Evolutionary conservation across 2,888 invertebrate species (phyloP), one percentile per base, ranked within the genome.

Genomic region (Sphinx pinastri): DNA sequence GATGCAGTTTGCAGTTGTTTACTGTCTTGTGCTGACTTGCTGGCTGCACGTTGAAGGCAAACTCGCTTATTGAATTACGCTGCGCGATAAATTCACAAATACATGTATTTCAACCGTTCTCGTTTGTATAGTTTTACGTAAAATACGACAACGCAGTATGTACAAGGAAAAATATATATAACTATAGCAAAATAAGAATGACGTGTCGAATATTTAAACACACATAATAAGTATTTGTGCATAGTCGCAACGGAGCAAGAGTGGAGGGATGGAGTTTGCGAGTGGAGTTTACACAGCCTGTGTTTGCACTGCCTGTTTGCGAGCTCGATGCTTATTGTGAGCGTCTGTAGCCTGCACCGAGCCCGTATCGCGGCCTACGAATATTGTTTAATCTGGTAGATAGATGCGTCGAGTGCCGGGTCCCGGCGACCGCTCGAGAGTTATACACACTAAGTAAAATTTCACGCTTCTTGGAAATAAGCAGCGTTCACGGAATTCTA

Each of bases 1-100:
- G 79, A 88, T 84, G 81, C 75, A 80, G 88, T 89, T 87, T 87
- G 86, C 85, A 81, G 80, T 80, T 90, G 86, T 91, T 91, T 90
- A 82, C 87, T 79, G 79, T 83, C 83, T 85, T 84, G 83, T 85
- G 82, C 82, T 76, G 75, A 76, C 77, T 81, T 85, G 82, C 82
- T 76, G 75, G 75, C 77, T 81, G 75, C 73, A 76, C 76, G 75
- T 75, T 78, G 76, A 77, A 78, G 77, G 79, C 80, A 83, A 52
- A 57, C 57, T 68, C 51, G 81, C 79, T 78, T 79, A 76, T 80
- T 75, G 74, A 73, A 76, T 49, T 63, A 63, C 63, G 19, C 49
- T 12, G 19, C 19, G 13, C 16, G 13, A 63, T 63, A 63, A 19
- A 63, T 63, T 49, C 12, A 25, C 13, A 63, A 16, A 49, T n/a